Conservation (phyloP, 2,888 invertebrate species). For the Auanema sp. region DNA sequence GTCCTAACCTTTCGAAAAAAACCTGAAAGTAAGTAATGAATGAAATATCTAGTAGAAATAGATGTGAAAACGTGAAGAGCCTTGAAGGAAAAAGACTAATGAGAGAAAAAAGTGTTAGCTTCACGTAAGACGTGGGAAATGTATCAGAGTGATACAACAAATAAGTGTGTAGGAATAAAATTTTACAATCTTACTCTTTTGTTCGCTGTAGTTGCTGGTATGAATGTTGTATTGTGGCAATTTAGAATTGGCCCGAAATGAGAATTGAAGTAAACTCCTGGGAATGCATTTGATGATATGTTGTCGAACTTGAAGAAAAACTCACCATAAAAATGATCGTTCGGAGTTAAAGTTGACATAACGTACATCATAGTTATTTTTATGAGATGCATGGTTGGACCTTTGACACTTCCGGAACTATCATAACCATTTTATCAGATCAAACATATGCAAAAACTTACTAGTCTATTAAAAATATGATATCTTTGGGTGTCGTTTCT, state of each 20-base stretch:
- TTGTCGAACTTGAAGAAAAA: not conserved
- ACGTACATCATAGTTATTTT: conserved; percentile 58
- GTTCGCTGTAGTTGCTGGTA: conserved; percentile 62
- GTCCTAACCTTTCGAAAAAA: conserved; percentile 49
- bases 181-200: conserved; percentile 45
- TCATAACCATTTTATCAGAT: not conserved
- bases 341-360: conserved; percentile 55
- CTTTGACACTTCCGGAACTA: conserved; percentile 51
- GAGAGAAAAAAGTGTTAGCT: not conserved
- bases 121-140: no score
- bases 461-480: conserved; percentile 63
- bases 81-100: not conserved
- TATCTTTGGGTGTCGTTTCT: conserved; percentile 59
- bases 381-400: conserved; percentile 61
- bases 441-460: conserved; percentile 29
- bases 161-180: no score
- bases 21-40: conserved; percentile 26
- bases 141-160: no score
- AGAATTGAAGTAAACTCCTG: conserved; percentile 37
- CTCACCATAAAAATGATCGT: conserved; percentile 60
- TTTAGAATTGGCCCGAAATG: conserved; percentile 35
- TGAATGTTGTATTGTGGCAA: conserved; percentile 46
- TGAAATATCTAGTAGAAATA: not conserved
- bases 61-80: not conserved
- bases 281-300: not conserved